Evolutionary conservation across 1,140 invertebrate genomes (phyloP), one percentile per base, ranked within the genome.

Genomic region (Aphidius gifuensis): DNA sequence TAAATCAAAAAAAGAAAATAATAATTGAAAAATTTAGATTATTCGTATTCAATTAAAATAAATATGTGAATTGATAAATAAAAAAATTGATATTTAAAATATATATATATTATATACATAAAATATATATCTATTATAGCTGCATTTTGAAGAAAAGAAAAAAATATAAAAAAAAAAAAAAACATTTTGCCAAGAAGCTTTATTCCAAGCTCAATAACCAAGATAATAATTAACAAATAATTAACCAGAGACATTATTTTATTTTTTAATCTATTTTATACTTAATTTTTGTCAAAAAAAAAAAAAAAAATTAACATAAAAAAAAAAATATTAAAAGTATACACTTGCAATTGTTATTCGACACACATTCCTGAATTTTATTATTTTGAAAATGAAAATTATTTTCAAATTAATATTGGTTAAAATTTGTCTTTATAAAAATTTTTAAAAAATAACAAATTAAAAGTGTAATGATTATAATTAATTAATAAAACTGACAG

Each of bases 321-420:
- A 32, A 32, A 32, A 32, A 32, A 32, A 32, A 32, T 3, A 3
- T 3, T 32, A 3, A 3, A 32, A 32, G 1, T 32, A 32, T 32
- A 32, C 23, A 32, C 23, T 63, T 58, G 61, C 56, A 58, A 63
- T 63, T 43, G 53, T 62, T 65, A 61, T 61, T 65, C 57, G 59
- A 61, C 51, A 57, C 56, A 65, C 64, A 65, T 65, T 65, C 64
- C 64, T 65, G 42, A 23, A 44, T 44, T 51, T 49, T 21, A 39
- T 47, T 55, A 45, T 60, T 57, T 16, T 51, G 42, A 43, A 32
- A 46, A 51, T 47, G n/a, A 44, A 55, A 43, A 16, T 16, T 53
- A 42, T 49, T 46, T 5, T 4, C 42, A 23, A 50, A 44, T 45
- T 23, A 51, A 53, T 32, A 44, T 47, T 39, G 50, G 47, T 11